Evolutionary conservation across 2,888 invertebrate genomes (phyloP).

Genomic region (Oligia strigilis): DNA sequence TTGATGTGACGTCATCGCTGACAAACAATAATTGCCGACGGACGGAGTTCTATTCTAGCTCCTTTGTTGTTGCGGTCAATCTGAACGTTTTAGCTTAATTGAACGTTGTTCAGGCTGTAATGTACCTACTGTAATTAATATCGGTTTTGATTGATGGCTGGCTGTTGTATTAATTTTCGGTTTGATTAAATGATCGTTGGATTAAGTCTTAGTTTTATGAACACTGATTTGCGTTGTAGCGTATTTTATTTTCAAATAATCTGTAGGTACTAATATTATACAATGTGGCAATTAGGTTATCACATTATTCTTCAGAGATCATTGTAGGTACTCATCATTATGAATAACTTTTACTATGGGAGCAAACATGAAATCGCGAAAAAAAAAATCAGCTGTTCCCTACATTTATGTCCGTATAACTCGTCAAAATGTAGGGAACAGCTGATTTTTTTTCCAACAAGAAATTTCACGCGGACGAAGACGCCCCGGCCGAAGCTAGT

Average conservation of each 20-base stretch:
- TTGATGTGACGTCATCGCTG: conserved; percentile 35
- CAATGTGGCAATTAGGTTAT: no score
- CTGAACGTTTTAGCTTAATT: conserved; percentile 56
- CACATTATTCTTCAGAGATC: no score
- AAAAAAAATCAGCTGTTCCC: no score
- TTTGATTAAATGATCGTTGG: neutral
- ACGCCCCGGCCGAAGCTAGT: no score
- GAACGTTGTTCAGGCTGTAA: conserved; percentile 19
- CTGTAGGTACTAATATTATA: no score
- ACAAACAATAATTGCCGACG: conserved; percentile 38
- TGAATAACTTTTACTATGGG: no score
- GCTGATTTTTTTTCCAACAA: no score
- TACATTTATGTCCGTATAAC: no score
- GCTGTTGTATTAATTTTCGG: conserved; percentile 26
- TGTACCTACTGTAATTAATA: conserved; percentile 45
- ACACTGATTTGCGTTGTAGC: neutral
- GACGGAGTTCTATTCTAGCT: conserved; percentile 29
- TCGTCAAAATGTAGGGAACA: no score
- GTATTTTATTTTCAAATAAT: neutral
- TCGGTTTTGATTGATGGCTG: conserved; percentile 27
- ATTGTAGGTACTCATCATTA: no score
- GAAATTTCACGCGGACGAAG: no score
- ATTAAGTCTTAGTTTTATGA: neutral
- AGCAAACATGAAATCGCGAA: no score
- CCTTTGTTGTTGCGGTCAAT: conserved; percentile 55